Percentiles rank a stretch among this genome's conserved stretches.
Evolutionary conservation across 1,140 invertebrate species (phyloP).

Genomic region (Drosophila virilis): DNA sequence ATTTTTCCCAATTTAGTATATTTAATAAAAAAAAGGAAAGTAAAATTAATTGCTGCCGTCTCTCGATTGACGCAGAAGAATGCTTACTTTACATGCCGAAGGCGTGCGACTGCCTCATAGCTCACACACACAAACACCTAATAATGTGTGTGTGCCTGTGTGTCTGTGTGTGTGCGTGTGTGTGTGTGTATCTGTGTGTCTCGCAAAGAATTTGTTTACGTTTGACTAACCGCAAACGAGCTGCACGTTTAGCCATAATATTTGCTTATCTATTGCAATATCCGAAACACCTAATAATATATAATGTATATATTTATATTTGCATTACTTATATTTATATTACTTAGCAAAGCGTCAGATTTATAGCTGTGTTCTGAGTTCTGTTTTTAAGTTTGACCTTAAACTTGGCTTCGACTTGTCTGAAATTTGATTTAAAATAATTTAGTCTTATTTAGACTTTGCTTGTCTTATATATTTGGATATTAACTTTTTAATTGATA

Average conservation of each 20-base stretch:
- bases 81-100: conserved; percentile 30
- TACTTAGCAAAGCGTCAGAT: conserved; percentile 1
- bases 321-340: too few species aligned
- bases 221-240: conserved; percentile 27
- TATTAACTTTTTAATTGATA: not conserved
- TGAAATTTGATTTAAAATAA: not conserved
- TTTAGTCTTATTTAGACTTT: not conserved
- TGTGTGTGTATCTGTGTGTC: conserved; percentile 4
- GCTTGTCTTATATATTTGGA: not conserved
- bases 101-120: conserved; percentile 20
- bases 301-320: not conserved
- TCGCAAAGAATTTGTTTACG: conserved; percentile 39
- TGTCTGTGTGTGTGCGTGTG: not conserved
- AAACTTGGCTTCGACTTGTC: too few species aligned
- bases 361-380: not conserved
- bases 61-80: conserved; percentile 31
- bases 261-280: conserved; percentile 48
- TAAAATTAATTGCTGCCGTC: not conserved
- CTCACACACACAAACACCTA: not conserved
- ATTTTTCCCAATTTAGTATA: not conserved
- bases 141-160: too few species aligned
- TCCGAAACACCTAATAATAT: conserved; percentile 6
- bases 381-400: not conserved
- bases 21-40: conserved; percentile 2
- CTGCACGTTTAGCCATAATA: conserved; percentile 46